Base-by-base conservation (phyloP, 2,113 vertebrate species). In the Petromus typicus region DNA sequence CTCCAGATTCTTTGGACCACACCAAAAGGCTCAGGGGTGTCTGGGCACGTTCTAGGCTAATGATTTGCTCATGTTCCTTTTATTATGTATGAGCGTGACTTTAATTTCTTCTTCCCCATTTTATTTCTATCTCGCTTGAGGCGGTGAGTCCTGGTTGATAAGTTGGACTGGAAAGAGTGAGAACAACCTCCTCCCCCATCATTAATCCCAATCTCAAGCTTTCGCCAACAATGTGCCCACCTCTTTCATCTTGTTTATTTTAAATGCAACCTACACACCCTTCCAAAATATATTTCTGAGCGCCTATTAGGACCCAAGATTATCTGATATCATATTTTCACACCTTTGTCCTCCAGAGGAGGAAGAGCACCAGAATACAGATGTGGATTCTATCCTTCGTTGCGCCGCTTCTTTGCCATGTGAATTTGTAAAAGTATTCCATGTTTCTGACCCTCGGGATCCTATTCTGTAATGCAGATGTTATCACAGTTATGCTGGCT, bases 1-100 rank as follows among this genome's bases (percentile, higher is more conserved):
- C 16, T 2, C 4, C 25, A 0, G 1, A 3, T 3, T 64, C 32
- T 34, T 59, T 6, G 64, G 57, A 22, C 18, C 4, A 2, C 2
- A 16, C 22, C 43, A 9, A 34, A 3, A 48, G 40, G 48, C 11
- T 64, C 22, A 8, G 1, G 13, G 61, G 7, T 5, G 32, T 48
- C 45, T 22, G 22, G 17, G 30, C 23, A 61, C 25, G 30, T 11
- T 1, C 32, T 37, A 30, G 75, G 27, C 13, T 9, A 22, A 34
- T 1, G 32, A 56, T 2, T 54, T 37, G 7, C 8, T 13, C 11
- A 1, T 3, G 14, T 45, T 23, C 2, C 71, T 12, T 48, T 23
- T 14, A 32, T 34, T 61, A 48, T 17, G 20, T 64, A 43, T 66
- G 27, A 12, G 30, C 3, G 43, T 64, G 43, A 34, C 37, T 20